Evolutionary conservation across 2,888 invertebrate species (phyloP).

Genomic region (Steinernema carpocapsae): DNA sequence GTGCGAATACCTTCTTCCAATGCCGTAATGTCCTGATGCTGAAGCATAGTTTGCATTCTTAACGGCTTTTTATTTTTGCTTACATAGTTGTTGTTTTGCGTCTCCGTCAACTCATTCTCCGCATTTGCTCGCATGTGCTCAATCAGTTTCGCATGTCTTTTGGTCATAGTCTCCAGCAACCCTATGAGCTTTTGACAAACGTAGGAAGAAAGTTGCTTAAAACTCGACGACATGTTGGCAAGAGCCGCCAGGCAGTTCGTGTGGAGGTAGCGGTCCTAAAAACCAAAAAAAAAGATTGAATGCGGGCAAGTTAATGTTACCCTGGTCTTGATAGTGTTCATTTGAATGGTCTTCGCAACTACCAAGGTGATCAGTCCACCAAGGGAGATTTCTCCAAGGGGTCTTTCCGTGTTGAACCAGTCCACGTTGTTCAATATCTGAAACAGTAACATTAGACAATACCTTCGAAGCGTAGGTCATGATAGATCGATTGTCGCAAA

Average conservation of each 20-base stretch:
- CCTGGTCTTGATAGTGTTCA: constrained; percentile 92
- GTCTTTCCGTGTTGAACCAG: constrained; percentile 88
- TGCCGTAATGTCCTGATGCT: constrained; percentile 87
- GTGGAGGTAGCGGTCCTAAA: constrained; percentile 79
- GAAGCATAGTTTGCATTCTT: too few relatives aligned
- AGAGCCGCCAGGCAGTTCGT: constrained; percentile 97
- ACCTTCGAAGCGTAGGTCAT: background rate
- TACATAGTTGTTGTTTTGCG: constrained; percentile 30
- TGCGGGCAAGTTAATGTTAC: too few relatives aligned
- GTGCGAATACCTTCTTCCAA: constrained; percentile 94
- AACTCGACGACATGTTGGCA: constrained; percentile 94
- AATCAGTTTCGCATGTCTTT: constrained; percentile 75
- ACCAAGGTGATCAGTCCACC: constrained; percentile 92
- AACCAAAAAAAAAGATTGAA: constrained; percentile 26
- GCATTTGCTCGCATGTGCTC: constrained; percentile 50
- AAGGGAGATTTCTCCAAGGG: constrained; percentile 87
- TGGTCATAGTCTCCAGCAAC: constrained; percentile 71
- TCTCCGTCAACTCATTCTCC: constrained; percentile 42
- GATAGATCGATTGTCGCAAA: constrained; percentile 14
- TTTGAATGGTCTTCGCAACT: constrained; percentile 93
- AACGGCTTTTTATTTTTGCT: too few relatives aligned
- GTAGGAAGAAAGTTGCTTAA: constrained; percentile 89
- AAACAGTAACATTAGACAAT: constrained; percentile 52
- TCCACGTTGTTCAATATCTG: constrained; percentile 84
- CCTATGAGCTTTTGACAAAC: constrained; percentile 88